Base-by-base conservation (phyloP, 1,140 invertebrate genomes). In the Orius laevigatus region DNA sequence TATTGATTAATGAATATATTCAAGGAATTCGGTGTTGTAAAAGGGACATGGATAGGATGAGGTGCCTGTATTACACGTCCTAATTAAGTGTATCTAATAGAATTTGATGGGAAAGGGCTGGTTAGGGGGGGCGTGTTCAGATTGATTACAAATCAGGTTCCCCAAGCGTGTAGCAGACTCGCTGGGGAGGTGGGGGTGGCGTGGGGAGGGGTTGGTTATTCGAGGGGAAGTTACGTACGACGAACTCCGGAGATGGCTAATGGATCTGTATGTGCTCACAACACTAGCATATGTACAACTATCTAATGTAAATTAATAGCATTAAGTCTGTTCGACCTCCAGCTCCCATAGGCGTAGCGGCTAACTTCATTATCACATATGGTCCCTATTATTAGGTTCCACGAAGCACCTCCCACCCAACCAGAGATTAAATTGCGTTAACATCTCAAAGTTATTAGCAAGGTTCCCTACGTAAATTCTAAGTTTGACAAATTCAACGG, bases 241-340 rank as follows among this genome's bases (percentile, higher is more conserved):
- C 34, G 35, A 15, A 14, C 10, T 16, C 32, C 14, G 40, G 14
- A 15, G 15, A 38, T 3, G 11, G 32, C 48, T 50, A 50, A 50
- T 50, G 48, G 41, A 33, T n/a, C 16, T 20, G 25, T 14, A 45
- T 12, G 44, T n/a, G 9, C 2, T 11, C 46, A 16, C 43, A 43
- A 46, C 49, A 45, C 43, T 45, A 31, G 18, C 25, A 20, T 31
- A 45, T 45, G 43, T 20, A 51, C 49, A 51, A 51, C 49, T 51
- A 51, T 51, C 49, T 51, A 51, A 51, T 51, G 49, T 41, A 51
- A 51, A 51, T 51, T 51, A 51, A 51, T 46, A 45, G 49, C 49
- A 41, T 51, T 51, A 51, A 19, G 10, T 45, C 40, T 45, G 19
- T 32, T 31, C 43, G 8, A n/a, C 19, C 18, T 33, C 25, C 43